These are phyloP conservation scores for Dasypus novemcinctus DNA, from an alignment of 2,113 vertebrate species.

Conservation along the genomic window DNA sequence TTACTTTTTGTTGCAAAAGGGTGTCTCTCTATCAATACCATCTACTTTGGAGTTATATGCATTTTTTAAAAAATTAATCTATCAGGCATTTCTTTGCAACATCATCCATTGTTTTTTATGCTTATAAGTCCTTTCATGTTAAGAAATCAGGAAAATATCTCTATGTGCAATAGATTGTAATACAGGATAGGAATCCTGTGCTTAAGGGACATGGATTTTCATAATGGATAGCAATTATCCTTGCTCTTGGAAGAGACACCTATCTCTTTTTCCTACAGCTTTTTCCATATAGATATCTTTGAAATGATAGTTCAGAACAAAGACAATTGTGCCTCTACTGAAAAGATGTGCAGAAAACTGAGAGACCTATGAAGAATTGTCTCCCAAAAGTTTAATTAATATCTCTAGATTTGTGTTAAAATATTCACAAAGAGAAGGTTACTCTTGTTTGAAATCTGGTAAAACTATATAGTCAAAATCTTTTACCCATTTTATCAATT, in stretches of 20 bases:
- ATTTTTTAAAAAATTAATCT: background rate
- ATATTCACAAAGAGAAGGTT: background rate
- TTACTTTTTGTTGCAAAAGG: background rate
- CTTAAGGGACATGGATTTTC: background rate
- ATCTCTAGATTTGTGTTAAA: background rate
- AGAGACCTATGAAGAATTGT: background rate
- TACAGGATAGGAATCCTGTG: background rate
- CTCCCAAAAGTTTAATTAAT: background rate
- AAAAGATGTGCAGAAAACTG: background rate
- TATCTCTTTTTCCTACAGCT: background rate
- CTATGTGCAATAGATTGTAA: no score
- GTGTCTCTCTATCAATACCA: background rate
- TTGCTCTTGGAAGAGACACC: no score
- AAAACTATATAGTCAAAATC: background rate
- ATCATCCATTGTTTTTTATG: background rate
- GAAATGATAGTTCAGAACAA: background rate
- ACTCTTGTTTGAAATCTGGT: background rate
- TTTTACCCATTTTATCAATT: background rate
- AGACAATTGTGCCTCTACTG: background rate
- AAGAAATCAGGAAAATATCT: background rate
- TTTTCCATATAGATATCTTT: background rate
- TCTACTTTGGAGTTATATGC: background rate
- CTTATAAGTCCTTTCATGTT: background rate
- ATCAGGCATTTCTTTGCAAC: background rate
- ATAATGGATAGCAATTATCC: background rate